These are phyloP conservation scores for Oscarella lobularis DNA, from an alignment of 37 sponge, comb jelly and placozoan species.

Conservation along the genomic window DNA sequence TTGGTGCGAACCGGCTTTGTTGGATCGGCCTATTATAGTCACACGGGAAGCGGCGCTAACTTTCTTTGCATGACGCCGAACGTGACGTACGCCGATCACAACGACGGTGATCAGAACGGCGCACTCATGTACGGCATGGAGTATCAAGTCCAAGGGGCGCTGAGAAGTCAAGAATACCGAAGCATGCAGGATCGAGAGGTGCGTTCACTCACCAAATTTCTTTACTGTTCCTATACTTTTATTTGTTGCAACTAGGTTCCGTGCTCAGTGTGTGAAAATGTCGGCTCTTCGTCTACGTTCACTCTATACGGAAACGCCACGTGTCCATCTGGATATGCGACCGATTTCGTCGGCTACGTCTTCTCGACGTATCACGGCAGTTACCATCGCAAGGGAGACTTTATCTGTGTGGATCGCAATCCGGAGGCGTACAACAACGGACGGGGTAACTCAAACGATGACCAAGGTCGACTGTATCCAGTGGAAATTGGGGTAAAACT, in stretches of 20 bases:
- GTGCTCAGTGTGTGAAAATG: not conserved
- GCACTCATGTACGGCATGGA: not conserved
- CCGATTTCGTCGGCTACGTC: not conserved
- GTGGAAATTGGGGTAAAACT: not conserved
- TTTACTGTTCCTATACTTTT: too few relatives aligned
- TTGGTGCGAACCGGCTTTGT: not conserved
- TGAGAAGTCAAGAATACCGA: not conserved
- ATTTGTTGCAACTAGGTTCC: too few relatives aligned
- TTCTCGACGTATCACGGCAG: slow-evolving; percentile 1
- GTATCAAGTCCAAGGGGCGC: not conserved
- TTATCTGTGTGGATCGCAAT: not conserved
- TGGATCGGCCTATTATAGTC: not conserved
- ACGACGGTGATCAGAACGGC: not conserved
- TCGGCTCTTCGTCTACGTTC: slow-evolving; percentile 1
- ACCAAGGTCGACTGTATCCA: not conserved
- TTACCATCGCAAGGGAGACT: not conserved
- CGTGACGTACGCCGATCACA: not conserved
- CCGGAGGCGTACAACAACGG: not conserved
- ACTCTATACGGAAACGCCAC: not conserved
- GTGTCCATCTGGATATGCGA: not conserved
- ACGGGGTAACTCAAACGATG: not conserved
- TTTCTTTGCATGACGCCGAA: not conserved
- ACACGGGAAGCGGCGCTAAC: not conserved
- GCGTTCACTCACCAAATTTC: not conserved
- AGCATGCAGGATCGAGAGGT: not conserved